These are phyloP conservation scores for Plebejus argus DNA, from an alignment of 2,888 invertebrate species.

Conservation along the genomic window DNA sequence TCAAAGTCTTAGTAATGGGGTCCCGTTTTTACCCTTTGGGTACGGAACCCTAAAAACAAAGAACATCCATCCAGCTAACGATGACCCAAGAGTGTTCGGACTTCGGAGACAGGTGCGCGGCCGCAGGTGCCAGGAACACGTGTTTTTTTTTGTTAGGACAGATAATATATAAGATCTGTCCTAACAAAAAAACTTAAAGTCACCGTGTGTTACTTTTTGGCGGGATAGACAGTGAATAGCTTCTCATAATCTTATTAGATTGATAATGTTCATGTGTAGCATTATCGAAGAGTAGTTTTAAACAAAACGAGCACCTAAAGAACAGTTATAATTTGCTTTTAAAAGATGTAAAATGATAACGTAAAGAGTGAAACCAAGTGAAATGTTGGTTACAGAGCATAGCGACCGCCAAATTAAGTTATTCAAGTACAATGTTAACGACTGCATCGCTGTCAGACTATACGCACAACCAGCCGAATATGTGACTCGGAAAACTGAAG, in stretches of 20 bases:
- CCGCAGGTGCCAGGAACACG: slow-evolving; percentile 17
- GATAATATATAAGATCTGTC: too few species aligned
- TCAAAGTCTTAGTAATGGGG: too few species aligned
- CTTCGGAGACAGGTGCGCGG: slow-evolving; percentile 19
- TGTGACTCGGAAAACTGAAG: neutral
- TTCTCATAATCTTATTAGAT: neutral
- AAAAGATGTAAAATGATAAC: slow-evolving; percentile 46
- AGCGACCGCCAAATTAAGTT: slow-evolving; percentile 74
- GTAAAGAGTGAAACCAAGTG: slow-evolving; percentile 64
- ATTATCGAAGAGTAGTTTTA: neutral
- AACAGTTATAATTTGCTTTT: slow-evolving; percentile 12
- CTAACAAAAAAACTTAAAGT: neutral
- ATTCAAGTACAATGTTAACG: slow-evolving; percentile 59
- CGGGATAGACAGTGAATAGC: neutral
- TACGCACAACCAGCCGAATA: neutral
- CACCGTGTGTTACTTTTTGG: neutral
- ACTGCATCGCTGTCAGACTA: slow-evolving; percentile 40
- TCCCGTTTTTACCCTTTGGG: too few species aligned
- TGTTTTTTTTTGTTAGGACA: too few species aligned
- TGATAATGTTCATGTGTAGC: neutral
- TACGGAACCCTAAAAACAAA: neutral
- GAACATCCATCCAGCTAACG: neutral
- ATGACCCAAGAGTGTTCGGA: neutral
- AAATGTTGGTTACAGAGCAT: slow-evolving; percentile 69
- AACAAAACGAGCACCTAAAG: neutral